Base-by-base conservation (phyloP, 2,888 invertebrate species). In the Thyatira batis region DNA sequence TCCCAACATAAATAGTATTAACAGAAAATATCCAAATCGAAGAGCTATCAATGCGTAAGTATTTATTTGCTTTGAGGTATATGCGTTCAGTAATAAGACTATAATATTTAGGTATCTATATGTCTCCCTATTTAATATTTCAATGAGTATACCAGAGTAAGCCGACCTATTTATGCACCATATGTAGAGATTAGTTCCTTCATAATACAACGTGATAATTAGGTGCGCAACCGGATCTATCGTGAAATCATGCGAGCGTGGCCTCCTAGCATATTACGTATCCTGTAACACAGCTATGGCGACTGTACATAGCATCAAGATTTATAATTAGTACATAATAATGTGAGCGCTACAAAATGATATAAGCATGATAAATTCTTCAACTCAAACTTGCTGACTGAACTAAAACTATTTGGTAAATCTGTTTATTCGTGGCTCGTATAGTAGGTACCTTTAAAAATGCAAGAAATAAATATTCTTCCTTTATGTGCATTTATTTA, bases 1-100 rank as follows among this genome's bases (percentile, higher is more conserved):
- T 81, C 68, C 72, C 67, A 71, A 76, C 76, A 77, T 73, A 82
- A 82, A 82, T 79, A 80, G 71, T 80, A 79, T 75, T 73, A 69
- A 72, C 71, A 67, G 69, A 69, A 75, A 77, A 73, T 69, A 79
- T 80, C 72, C 70, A 73, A 77, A 80, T 80, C 73, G 73, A 75
- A 63, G 62, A 56, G 60, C 62, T 71, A 64, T 54, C 57, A 54
- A 54, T 57, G 51, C 53, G 44, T 27, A 13, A n/a, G n/a, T n/a
- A n/a, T n/a, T n/a, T n/a, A n/a, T n/a, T n/a, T n/a, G n/a, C n/a
- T n/a, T n/a, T n/a, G n/a, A n/a, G n/a, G n/a, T n/a, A n/a, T n/a
- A n/a, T n/a, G n/a, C 44, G 46, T 46, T 20, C 20, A 10, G 20
- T 45, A 23, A 4, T 23, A 6, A 3, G 23, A 23, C 23, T n/a